These are phyloP conservation scores for Sinopyrophorus schimmeli DNA, from an alignment of 2,888 invertebrate species.

Conservation along the genomic window DNA sequence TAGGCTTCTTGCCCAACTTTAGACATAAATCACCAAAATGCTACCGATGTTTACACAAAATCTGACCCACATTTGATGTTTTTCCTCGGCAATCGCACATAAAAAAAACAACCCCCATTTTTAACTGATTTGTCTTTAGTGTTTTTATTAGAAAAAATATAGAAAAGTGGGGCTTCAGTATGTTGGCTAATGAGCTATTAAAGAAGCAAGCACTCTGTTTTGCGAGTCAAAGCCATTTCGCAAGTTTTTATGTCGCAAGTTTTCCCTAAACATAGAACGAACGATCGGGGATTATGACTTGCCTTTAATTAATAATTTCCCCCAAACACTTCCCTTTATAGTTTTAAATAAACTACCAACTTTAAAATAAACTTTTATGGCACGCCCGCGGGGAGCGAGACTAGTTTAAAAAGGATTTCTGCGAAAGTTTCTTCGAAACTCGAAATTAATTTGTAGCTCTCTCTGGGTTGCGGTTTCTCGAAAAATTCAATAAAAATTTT, in stretches of 20 bases:
- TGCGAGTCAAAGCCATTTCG: slow-evolving; percentile 38
- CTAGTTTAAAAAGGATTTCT: no score
- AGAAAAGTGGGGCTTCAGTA: slow-evolving; percentile 23
- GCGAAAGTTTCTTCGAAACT: no score
- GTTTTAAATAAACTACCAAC: slow-evolving; percentile 24
- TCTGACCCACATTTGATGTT: slow-evolving; percentile 14
- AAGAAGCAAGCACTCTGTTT: slow-evolving; percentile 25
- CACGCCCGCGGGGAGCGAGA: no score
- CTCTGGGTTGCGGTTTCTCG: no score
- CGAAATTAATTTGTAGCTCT: no score
- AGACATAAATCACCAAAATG: slow-evolving; percentile 18
- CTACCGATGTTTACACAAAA: slow-evolving; percentile 16
- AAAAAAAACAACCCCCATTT: neutral
- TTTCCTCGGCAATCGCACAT: neutral
- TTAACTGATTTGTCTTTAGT: slow-evolving; percentile 5
- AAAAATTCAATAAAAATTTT: no score
- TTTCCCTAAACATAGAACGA: slow-evolving; percentile 33
- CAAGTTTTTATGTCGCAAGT: slow-evolving; percentile 44
- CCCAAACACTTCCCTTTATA: slow-evolving; percentile 25
- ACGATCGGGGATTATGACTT: slow-evolving; percentile 27
- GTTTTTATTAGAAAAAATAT: slow-evolving; percentile 16
- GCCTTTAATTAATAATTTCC: slow-evolving; percentile 30
- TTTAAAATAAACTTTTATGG: no score
- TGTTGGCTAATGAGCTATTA: slow-evolving; percentile 27
- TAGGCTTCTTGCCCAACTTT: slow-evolving; percentile 6